These are phyloP conservation scores for Mythimna ferrago DNA, from an alignment of 2,888 invertebrate genomes.

Conservation along the genomic window DNA sequence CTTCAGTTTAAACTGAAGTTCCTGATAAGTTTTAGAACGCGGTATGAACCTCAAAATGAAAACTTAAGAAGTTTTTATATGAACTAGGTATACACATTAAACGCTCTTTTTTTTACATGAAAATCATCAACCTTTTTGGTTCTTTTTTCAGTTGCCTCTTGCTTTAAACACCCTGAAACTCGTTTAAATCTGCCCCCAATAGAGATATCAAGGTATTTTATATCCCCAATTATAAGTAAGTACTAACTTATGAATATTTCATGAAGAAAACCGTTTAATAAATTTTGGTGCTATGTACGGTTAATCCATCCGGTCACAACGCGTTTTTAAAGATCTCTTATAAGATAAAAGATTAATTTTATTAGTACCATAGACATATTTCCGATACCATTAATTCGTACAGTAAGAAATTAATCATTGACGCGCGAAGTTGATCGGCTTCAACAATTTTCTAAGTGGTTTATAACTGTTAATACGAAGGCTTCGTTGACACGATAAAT, in stretches of 20 bases:
- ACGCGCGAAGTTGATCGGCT: conserved; percentile 67
- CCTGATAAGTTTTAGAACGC: background rate
- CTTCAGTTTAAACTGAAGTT: background rate
- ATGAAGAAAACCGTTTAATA: conserved; percentile 28
- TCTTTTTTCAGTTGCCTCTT: too few species aligned
- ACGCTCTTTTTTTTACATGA: too few species aligned
- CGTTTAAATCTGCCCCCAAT: background rate
- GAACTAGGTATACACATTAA: background rate
- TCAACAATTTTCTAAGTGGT: conserved; percentile 71
- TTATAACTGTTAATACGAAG: conserved; percentile 71
- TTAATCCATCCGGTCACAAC: conserved; percentile 32
- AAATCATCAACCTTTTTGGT: too few species aligned
- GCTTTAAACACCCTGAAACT: too few species aligned
- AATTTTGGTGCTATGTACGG: conserved; percentile 9
- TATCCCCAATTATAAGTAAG: background rate
- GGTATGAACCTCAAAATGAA: background rate
- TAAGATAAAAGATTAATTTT: conserved; percentile 62
- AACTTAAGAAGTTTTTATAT: background rate
- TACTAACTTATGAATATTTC: conserved; percentile 20
- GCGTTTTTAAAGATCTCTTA: conserved; percentile 29
- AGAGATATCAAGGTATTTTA: background rate
- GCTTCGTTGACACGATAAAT: conserved; percentile 68
- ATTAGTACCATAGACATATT: conserved; percentile 58
- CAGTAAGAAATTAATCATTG: conserved; percentile 80
- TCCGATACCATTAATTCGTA: conserved; percentile 59